Conservation (phyloP, 2,888 invertebrate genomes). For the Leistus spinibarbis region DNA sequence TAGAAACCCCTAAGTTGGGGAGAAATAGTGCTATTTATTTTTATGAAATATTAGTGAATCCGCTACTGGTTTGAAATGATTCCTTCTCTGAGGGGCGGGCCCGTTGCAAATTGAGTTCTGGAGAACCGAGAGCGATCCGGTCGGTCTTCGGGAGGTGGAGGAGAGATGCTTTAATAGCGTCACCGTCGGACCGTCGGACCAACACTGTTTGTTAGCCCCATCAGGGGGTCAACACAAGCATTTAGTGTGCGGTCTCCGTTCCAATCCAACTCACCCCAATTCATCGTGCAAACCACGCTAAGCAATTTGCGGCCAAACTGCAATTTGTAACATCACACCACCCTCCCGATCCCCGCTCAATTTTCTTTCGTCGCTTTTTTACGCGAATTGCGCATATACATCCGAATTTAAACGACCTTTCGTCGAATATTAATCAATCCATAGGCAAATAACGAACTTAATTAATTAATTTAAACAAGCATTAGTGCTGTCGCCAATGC, state of each 20-base stretch:
- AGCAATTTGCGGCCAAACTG: background rate
- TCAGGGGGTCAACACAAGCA: background rate
- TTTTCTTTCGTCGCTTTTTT: background rate
- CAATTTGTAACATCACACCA: background rate
- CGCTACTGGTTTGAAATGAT: background rate
- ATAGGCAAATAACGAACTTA: too few species aligned
- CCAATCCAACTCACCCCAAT: background rate
- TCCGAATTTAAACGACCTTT: too few species aligned
- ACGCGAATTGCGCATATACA: too few species aligned
- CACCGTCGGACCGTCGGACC: background rate
- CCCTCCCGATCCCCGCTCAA: background rate
- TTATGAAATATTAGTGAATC: background rate
- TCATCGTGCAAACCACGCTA: background rate
- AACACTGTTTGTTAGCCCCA: background rate
- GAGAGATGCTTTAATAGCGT: background rate
- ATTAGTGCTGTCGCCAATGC: too few species aligned
- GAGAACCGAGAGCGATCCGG: background rate
- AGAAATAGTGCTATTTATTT: background rate
- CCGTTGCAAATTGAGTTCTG: constrained; percentile 8
- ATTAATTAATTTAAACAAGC: too few species aligned
- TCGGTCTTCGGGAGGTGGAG: background rate
- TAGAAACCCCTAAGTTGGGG: background rate
- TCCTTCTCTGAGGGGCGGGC: background rate
- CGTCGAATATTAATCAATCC: too few species aligned
- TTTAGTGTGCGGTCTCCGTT: background rate